These are phyloP conservation scores for Sepiola atlantica DNA, from an alignment of 2,888 invertebrate genomes.

Conservation along the genomic window DNA sequence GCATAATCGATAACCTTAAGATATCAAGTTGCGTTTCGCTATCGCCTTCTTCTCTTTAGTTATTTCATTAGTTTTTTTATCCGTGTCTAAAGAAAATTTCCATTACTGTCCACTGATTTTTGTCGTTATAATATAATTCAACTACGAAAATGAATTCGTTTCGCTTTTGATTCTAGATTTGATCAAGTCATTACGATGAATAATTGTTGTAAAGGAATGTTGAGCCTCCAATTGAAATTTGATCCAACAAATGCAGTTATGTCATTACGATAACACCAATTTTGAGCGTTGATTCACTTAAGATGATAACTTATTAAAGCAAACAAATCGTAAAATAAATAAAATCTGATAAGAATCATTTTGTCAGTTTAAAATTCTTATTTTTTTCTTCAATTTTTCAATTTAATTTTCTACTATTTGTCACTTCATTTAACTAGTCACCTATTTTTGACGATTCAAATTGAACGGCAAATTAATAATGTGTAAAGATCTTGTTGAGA, in stretches of 20 bases:
- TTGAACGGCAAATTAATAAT: not conserved
- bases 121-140: not conserved
- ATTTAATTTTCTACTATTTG: not conserved
- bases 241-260: not conserved
- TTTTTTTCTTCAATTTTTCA: not conserved
- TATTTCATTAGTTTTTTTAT: not conserved
- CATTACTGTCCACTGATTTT: not conserved
- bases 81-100: not conserved
- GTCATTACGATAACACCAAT: not conserved
- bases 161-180: not conserved
- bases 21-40: not conserved
- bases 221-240: not conserved
- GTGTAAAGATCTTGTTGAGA: not conserved
- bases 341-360: not conserved
- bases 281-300: not conserved
- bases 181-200: not conserved
- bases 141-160: not conserved
- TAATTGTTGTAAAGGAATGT: slow-evolving; percentile 32
- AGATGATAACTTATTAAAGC: not conserved
- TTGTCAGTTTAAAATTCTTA: not conserved
- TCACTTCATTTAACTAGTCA: not conserved
- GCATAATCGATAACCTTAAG: not conserved
- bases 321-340: not conserved
- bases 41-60: not conserved
- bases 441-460: not conserved